Evolutionary conservation across 1,140 invertebrate species (phyloP).

Genomic region (Drosophila malerkotliana): DNA sequence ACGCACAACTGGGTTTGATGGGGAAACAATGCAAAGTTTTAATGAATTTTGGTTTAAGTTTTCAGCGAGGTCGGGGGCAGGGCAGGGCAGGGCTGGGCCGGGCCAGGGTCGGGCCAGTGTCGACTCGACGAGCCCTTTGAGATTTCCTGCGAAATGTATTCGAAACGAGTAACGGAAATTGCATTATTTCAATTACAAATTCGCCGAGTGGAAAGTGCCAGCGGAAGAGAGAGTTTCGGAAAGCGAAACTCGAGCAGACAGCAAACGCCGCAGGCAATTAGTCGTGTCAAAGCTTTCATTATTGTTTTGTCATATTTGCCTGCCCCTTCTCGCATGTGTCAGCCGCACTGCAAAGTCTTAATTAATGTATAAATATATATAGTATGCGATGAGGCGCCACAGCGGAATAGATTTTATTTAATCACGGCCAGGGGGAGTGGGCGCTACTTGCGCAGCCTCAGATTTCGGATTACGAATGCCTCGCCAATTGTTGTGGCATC

Average conservation of each 20-base stretch:
- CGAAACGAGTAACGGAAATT: slow-evolving; percentile 81
- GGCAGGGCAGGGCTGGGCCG: neutral
- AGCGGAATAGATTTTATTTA: slow-evolving; percentile 79
- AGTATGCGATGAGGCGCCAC: slow-evolving; percentile 40
- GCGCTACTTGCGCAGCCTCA: slow-evolving; percentile 63
- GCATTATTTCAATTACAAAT: slow-evolving; percentile 83
- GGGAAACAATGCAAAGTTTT: slow-evolving; percentile 80
- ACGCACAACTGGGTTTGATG: slow-evolving; percentile 35
- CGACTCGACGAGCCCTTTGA: slow-evolving; percentile 64
- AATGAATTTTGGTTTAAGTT: slow-evolving; percentile 83
- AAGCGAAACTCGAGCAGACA: slow-evolving; percentile 68
- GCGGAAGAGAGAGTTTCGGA: slow-evolving; percentile 13
- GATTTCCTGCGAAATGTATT: slow-evolving; percentile 81
- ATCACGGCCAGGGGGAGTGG: slow-evolving; percentile 52
- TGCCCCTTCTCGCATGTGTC: slow-evolving; percentile 47
- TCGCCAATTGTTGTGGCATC: slow-evolving; percentile 74
- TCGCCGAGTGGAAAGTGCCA: slow-evolving; percentile 34
- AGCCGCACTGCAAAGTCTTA: slow-evolving; percentile 76
- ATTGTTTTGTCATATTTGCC: slow-evolving; percentile 81
- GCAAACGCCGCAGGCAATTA: slow-evolving; percentile 80
- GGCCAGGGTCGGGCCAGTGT: slow-evolving; percentile 11
- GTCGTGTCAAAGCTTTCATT: slow-evolving; percentile 82
- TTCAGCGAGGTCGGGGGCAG: slow-evolving; percentile 53
- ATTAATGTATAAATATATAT: slow-evolving; percentile 76
- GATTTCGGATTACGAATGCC: slow-evolving; percentile 21